Percentiles rank a stretch among this genome's conserved stretches.
These are phyloP conservation scores for Chloroclystis v-ata DNA, from an alignment of 2,888 invertebrate genomes.

Conservation along the genomic window DNA sequence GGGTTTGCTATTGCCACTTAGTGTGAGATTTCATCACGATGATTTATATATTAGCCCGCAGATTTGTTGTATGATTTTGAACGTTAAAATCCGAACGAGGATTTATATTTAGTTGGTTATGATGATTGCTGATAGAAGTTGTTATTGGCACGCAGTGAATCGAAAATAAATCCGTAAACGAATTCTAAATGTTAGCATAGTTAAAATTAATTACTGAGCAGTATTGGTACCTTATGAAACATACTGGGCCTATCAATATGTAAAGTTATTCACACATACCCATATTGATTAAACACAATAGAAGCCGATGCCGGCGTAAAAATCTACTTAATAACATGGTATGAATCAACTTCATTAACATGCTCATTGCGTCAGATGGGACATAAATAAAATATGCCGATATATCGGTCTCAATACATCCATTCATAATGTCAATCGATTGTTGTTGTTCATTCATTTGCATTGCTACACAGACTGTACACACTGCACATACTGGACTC, in stretches of 20 bases:
- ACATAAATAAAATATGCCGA: slow-evolving; percentile 25
- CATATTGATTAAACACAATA: slow-evolving; percentile 22
- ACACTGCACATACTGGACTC: slow-evolving; percentile 6
- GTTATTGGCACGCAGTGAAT: not conserved
- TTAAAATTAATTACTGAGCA: not conserved
- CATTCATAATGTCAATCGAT: slow-evolving; percentile 26
- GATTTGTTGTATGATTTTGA: not conserved
- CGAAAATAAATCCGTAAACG: not conserved
- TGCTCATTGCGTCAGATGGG: slow-evolving; percentile 27
- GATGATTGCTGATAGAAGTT: not conserved
- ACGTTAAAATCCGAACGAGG: not conserved
- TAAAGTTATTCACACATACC: slow-evolving; percentile 14
- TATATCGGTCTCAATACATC: slow-evolving; percentile 24
- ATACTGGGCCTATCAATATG: slow-evolving; percentile 5
- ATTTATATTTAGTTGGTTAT: not conserved
- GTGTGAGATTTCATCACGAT: slow-evolving; percentile 9
- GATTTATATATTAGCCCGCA: slow-evolving; percentile 2
- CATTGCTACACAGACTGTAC: slow-evolving; percentile 11
- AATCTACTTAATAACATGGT: slow-evolving; percentile 15
- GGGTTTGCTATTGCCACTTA: slow-evolving; percentile 14
- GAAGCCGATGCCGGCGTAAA: slow-evolving; percentile 14
- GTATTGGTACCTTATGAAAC: not conserved
- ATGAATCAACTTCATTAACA: slow-evolving; percentile 26
- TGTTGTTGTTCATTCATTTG: slow-evolving; percentile 24
- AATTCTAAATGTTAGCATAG: not conserved